Percentiles rank a stretch among this genome's conserved stretches.
Conservation (phyloP, 1,140 invertebrate genomes). For the Stratiolaelaps scimitus region DNA sequence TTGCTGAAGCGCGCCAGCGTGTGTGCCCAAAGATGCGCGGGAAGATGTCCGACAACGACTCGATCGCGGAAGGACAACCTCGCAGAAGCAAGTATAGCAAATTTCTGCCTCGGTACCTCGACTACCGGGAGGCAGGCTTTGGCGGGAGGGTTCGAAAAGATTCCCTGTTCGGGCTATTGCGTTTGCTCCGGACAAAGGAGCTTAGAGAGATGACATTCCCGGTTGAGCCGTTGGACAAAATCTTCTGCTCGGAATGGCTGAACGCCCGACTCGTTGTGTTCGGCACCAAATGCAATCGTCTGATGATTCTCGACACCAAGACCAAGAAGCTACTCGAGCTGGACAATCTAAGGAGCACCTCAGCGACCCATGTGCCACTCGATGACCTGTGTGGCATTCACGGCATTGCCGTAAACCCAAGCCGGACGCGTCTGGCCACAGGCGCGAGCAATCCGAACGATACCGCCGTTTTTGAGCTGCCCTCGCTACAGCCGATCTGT, state of each 20-base stretch:
- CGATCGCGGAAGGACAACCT: no score
- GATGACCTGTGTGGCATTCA: conserved; percentile 74
- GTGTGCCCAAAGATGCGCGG: no score
- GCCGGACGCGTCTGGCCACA: conserved; percentile 72
- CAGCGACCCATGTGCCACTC: conserved; percentile 32
- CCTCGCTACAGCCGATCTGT: conserved; percentile 81
- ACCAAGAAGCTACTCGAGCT: conserved; percentile 67
- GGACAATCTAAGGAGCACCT: conserved; percentile 51
- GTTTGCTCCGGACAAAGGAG: conserved; percentile 25
- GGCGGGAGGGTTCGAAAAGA: neutral
- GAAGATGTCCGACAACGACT: no score
- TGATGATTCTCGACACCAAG: conserved; percentile 68
- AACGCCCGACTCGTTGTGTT: conserved; percentile 85
- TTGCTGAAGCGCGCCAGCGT: no score
- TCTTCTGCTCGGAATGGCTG: conserved; percentile 91
- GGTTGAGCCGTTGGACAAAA: conserved; percentile 32
- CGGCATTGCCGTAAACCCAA: conserved; percentile 86
- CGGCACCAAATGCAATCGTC: conserved; percentile 86
- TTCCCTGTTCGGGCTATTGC: conserved; percentile 14
- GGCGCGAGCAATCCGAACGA: conserved; percentile 82
- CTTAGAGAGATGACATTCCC: conserved; percentile 28
- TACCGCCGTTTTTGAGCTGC: conserved; percentile 78
- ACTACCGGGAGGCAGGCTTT: conserved; percentile 5
- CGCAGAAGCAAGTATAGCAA: neutral
- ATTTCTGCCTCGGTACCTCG: neutral